These are phyloP conservation scores for Hymenochirus boettgeri DNA, from an alignment of 2,113 vertebrate species.

Conservation along the genomic window DNA sequence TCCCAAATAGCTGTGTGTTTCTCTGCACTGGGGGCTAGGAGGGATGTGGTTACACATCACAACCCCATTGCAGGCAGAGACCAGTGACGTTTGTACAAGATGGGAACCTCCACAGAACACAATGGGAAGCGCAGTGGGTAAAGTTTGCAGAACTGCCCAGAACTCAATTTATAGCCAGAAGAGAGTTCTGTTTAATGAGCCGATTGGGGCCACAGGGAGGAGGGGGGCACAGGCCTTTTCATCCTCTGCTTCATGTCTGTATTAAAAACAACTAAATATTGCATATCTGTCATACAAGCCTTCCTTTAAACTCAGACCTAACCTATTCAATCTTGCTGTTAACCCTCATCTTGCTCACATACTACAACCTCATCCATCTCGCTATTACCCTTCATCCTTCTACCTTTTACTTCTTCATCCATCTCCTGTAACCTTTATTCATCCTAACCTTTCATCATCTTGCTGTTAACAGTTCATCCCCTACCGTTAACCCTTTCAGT, in stretches of 20 bases:
- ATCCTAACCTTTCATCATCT: too few relatives aligned
- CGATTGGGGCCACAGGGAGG: background rate
- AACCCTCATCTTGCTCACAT: too few relatives aligned
- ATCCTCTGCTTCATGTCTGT: conserved; percentile 10
- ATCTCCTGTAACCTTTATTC: too few relatives aligned
- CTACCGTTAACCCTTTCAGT: too few relatives aligned
- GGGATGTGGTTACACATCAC: conserved; percentile 2
- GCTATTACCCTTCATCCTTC: too few relatives aligned
- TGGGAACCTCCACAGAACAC: conserved; percentile 5
- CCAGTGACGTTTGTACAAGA: conserved; percentile 18
- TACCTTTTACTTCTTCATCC: too few relatives aligned
- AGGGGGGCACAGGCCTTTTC: conserved; percentile 41
- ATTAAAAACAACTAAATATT: conserved; percentile 11
- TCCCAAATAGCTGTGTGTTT: conserved; percentile 47
- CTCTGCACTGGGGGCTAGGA: conserved; percentile 35
- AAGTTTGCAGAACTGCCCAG: conserved; percentile 44
- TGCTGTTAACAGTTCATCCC: too few relatives aligned
- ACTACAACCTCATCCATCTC: too few relatives aligned
- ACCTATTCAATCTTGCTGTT: too few relatives aligned
- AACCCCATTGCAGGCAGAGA: background rate
- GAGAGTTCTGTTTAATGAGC: conserved; percentile 44
- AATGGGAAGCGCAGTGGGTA: conserved; percentile 21
- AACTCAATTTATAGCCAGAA: conserved; percentile 24
- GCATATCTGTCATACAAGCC: conserved; percentile 20
- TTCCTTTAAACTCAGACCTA: too few relatives aligned